Evolutionary conservation across 2,797 vertebrate genomes (phyloP), one percentile per base, ranked within the genome.

Genomic region (Myiotriccus ornatus): DNA sequence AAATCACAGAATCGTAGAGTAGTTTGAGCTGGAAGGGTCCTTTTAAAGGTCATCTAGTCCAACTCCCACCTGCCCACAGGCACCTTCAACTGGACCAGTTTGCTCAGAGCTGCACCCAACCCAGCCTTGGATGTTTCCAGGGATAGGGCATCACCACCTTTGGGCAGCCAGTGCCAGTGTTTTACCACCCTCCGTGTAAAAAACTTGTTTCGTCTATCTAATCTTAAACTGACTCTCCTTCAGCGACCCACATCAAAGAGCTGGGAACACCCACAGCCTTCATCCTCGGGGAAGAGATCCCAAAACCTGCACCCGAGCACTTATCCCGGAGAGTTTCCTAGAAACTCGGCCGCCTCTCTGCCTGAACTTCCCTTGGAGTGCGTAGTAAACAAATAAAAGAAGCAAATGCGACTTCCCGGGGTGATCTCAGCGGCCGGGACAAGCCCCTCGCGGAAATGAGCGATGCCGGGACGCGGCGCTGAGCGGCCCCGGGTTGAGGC

Each of bases 401-500:
- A 62, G 18, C 53, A 56, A 41, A 60, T 24, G 6, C 87, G 8
- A 25, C 69, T 63, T 74, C 65, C 64, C 57, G 8, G 32, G 9
- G 25, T 35, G 55, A 52, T 43, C 71, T 57, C 77, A 62, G 57
- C 24, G 7, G 4, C 30, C 13, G 27, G 69, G 84, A 14, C 84
- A 12, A 62, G 4, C 43, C 30, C 27, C 18, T 65, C 62, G 21
- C 93, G 95, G 95, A 95, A 95, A 89, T 27, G 85, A 57, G 17
- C 32, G 32, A 55, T 55, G 20, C 60, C 46, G 70, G 64, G 70
- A 8, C 62, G 4, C 5, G 3, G 70, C 60, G 22, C 5, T 12
- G 69, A 34, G 69, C 76, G 65, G 65, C 63, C 14, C 68, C 71
- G 79, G 79, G 16, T 30, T 18, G 49, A 79, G 79, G 87, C 95